These are phyloP conservation scores for Saccopteryx leptura DNA, from an alignment of 2,113 vertebrate species.

Conservation along the genomic window DNA sequence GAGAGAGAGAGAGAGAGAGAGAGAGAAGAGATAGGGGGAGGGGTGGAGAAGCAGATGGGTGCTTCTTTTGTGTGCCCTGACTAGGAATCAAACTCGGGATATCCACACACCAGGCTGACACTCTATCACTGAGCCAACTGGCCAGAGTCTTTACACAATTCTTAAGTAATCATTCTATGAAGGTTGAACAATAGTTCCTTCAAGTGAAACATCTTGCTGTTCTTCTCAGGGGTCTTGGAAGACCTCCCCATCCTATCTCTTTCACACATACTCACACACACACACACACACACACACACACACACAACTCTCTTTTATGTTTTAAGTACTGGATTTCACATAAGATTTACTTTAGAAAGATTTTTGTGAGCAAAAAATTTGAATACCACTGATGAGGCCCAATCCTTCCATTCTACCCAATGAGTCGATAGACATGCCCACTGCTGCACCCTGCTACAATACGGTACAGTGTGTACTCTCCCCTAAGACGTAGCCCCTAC, in stretches of 20 bases:
- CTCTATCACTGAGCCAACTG: too few relatives aligned
- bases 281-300: too few relatives aligned
- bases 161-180: background rate
- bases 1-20: too few relatives aligned
- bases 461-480: rapidly evolving
- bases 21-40: too few relatives aligned
- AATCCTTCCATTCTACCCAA: background rate
- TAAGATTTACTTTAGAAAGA: conserved; percentile 11
- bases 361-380: background rate
- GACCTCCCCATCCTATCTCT: background rate
- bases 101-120: too few relatives aligned
- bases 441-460: background rate
- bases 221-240: background rate
- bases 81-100: too few relatives aligned
- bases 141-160: background rate
- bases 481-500: background rate
- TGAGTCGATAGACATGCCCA: background rate
- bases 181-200: background rate
- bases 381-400: background rate
- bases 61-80: too few relatives aligned
- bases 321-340: background rate
- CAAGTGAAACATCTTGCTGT: background rate
- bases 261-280: background rate
- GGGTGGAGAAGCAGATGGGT: too few relatives aligned
- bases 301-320: background rate